Percentiles rank a stretch among this genome's conserved stretches.
These are phyloP conservation scores for Bungarus multicinctus DNA, from an alignment of 2,113 vertebrate species.

Conservation along the genomic window DNA sequence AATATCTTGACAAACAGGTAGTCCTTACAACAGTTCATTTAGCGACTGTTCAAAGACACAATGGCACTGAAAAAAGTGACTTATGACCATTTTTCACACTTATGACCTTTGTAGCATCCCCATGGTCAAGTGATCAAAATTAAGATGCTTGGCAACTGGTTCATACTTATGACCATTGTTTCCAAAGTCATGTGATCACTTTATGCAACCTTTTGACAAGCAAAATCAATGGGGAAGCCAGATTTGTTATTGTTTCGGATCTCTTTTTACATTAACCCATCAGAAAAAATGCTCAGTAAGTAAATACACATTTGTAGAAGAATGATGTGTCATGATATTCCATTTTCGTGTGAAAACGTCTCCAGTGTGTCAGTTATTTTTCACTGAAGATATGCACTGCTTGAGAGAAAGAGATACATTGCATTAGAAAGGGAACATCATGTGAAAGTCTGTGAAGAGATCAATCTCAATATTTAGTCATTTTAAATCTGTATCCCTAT, in stretches of 20 bases:
- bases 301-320: conserved; percentile 19
- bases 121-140: not conserved
- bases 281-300: not conserved
- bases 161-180: not conserved
- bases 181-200: not conserved
- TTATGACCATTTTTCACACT: not conserved
- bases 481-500: not conserved
- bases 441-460: not conserved
- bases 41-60: not conserved
- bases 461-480: not conserved
- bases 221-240: not conserved
- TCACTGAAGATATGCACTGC: conserved; percentile 8
- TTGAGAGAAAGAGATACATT: not conserved
- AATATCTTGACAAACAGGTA: not conserved
- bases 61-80: not conserved
- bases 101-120: not conserved
- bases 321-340: not conserved
- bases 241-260: not conserved
- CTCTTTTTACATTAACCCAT: not conserved
- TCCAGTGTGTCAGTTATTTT: not conserved
- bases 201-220: not conserved
- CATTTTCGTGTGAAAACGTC: not conserved
- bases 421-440: not conserved
- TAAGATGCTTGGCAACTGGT: not conserved
- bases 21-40: not conserved